Percentiles rank a stretch among this genome's conserved stretches.
Evolutionary conservation across 1,140 invertebrate species (phyloP).

Genomic region (Drosophila ironensis): DNA sequence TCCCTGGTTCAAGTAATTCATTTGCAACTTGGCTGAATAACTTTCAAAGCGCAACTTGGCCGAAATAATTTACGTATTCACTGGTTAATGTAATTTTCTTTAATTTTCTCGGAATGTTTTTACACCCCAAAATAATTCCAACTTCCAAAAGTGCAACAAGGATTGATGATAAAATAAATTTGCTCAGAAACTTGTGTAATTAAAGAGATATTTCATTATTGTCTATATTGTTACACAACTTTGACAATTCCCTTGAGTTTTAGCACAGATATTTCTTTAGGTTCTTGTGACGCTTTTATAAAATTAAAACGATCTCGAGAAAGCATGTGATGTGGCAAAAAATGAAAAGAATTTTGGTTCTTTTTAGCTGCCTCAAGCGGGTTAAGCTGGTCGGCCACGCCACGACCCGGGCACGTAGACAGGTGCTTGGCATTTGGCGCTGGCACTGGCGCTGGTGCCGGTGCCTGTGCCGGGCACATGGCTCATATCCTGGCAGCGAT

Average conservation of each 20-base stretch:
- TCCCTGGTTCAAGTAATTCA: constrained; percentile 1
- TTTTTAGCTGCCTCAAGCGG: neutral
- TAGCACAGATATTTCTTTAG: too few species aligned
- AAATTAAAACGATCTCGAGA: too few species aligned
- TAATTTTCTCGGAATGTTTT: neutral
- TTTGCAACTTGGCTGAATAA: constrained; percentile 1
- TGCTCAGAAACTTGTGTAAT: too few species aligned
- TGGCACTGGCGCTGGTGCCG: too few species aligned
- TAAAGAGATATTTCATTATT: too few species aligned
- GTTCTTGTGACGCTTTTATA: too few species aligned
- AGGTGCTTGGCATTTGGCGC: constrained; percentile 21
- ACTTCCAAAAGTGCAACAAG: too few species aligned
- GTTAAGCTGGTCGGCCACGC: constrained; percentile 17
- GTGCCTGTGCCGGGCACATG: constrained; percentile 31
- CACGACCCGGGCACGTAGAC: constrained; percentile 30
- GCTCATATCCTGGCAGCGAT: constrained; percentile 54
- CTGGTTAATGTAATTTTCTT: constrained; percentile 8
- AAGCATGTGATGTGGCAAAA: too few species aligned
- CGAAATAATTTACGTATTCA: constrained; percentile 15
- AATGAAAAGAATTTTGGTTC: neutral
- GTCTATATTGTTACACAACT: neutral
- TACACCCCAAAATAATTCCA: neutral
- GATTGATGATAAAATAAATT: too few species aligned
- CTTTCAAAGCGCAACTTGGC: constrained; percentile 9
- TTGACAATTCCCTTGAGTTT: neutral